Evolutionary conservation across 2,797 vertebrate genomes (phyloP).

Genomic region (Phylloscopus collybita): DNA sequence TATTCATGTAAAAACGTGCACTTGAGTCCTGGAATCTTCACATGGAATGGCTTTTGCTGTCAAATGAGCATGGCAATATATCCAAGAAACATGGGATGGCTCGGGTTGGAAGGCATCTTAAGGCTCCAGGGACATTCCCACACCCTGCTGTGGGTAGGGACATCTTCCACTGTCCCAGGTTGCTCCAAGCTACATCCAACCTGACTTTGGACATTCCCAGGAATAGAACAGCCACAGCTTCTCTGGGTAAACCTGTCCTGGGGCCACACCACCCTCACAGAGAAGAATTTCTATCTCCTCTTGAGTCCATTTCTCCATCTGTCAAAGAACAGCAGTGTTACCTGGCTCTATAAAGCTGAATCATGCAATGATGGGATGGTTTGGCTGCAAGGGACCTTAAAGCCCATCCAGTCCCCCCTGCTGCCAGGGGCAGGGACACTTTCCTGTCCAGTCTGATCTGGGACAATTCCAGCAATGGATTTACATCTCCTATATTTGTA

Average conservation of each 20-base stretch:
- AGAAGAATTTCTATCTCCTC: neutral
- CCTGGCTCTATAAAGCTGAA: neutral
- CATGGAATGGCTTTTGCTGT: neutral
- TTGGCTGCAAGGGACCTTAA: neutral
- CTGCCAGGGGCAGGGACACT: neutral
- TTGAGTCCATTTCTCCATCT: too few species aligned
- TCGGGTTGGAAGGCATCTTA: neutral
- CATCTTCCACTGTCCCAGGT: neutral
- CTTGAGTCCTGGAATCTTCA: neutral
- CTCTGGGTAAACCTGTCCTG: neutral
- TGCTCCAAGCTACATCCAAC: neutral
- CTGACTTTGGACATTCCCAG: neutral
- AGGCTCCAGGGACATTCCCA: neutral
- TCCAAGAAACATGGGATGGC: neutral
- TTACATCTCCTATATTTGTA: neutral
- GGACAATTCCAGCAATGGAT: neutral
- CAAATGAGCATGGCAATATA: neutral
- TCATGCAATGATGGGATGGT: neutral
- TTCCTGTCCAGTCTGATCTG: neutral
- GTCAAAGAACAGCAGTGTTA: too few species aligned
- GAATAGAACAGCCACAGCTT: neutral
- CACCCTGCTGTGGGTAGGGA: neutral
- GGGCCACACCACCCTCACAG: too few species aligned
- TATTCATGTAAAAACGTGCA: conserved; percentile 29
- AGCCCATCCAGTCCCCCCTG: neutral